A percentile compares a stretch with the other conserved stretches of the same genome.
Conservation (phyloP, 2,797 vertebrate species). For the Holocentrus rufus region DNA sequence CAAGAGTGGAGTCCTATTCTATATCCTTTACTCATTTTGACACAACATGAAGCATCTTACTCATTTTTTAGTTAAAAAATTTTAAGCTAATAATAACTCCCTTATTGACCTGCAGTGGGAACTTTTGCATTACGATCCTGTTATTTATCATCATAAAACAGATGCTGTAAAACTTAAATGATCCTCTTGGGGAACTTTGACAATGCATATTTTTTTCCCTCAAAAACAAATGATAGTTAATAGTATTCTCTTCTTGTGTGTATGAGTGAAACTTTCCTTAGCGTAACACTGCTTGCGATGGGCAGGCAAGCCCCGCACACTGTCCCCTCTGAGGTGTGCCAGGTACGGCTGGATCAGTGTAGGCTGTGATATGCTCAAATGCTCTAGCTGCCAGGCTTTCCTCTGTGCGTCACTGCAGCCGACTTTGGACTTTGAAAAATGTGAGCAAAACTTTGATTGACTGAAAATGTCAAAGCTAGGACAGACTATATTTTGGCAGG, state of each 20-base stretch:
- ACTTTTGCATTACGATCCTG: background rate
- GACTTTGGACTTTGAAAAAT: conserved; percentile 87
- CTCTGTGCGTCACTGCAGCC: conserved; percentile 91
- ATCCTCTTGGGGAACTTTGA: background rate
- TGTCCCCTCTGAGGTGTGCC: conserved; percentile 92
- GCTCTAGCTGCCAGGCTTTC: conserved; percentile 94
- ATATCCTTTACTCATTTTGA: conserved; percentile 88
- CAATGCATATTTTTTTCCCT: background rate
- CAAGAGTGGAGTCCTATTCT: conserved; percentile 91
- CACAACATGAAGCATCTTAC: background rate
- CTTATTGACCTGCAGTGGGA: no score
- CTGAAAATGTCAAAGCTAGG: conserved; percentile 3
- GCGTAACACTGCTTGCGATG: conserved; percentile 89
- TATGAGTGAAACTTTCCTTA: conserved; percentile 70
- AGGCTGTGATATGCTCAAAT: conserved; percentile 91
- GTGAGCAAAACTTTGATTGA: conserved; percentile 75
- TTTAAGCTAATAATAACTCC: background rate
- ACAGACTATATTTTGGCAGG: conserved; percentile 12
- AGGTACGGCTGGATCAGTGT: conserved; percentile 92
- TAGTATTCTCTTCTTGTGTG: background rate
- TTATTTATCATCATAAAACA: background rate
- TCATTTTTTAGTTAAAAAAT: background rate
- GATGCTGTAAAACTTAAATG: background rate
- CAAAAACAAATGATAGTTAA: background rate
- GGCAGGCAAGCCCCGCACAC: conserved; percentile 87